Conservation (phyloP, 2,888 invertebrate species). For the Euplexia lucipara region DNA sequence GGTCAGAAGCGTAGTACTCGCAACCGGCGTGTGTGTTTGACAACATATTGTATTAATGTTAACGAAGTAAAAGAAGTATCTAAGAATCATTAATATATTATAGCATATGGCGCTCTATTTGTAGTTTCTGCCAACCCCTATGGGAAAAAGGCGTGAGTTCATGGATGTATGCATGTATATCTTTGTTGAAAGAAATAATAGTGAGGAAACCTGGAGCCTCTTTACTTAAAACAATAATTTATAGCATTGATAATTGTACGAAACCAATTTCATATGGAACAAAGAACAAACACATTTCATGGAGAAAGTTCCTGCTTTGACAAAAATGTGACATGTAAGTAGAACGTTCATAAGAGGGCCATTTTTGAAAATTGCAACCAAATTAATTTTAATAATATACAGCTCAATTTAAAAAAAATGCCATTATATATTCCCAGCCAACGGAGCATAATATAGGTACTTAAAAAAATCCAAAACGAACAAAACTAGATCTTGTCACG, state of each 20-base stretch:
- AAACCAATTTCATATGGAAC: neutral
- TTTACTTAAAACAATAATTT: no score
- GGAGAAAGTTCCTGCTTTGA: neutral
- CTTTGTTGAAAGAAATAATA: no score
- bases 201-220: no score
- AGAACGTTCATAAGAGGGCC: slow-evolving; percentile 1
- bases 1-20: no score
- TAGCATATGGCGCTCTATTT: no score
- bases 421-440: slow-evolving; percentile 33
- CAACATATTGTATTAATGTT: no score
- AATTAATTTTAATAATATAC: slow-evolving; percentile 15
- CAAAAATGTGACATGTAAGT: neutral
- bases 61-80: no score
- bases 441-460: slow-evolving; percentile 35
- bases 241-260: neutral
- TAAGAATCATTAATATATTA: no score
- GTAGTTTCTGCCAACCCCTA: no score
- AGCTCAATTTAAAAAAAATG: slow-evolving; percentile 25
- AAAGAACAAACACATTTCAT: neutral
- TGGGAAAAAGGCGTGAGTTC: no score
- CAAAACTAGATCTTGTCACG: slow-evolving; percentile 59
- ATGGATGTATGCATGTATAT: no score
- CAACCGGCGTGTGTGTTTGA: no score
- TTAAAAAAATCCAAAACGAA: slow-evolving; percentile 22
- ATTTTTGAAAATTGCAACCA: slow-evolving; percentile 18